phyloP scores from a whole-genome alignment of 2,113 vertebrate genomes.

The Cichladusa arquata region DNA sequence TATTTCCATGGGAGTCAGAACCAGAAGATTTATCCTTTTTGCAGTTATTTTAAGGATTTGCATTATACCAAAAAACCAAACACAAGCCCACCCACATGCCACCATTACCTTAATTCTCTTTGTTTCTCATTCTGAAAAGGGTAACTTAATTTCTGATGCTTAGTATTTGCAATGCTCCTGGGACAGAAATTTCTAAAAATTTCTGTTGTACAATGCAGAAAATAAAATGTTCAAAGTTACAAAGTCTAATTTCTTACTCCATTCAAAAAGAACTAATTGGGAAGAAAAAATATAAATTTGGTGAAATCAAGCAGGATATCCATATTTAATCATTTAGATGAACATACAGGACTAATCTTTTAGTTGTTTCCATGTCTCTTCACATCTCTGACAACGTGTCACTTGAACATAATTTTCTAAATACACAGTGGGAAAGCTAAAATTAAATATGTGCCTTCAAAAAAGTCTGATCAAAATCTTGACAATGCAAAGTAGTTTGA shows the following conservation, averaged over 20 bases:
- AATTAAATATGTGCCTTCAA: not conserved
- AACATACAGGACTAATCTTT: not conserved
- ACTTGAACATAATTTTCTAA: not conserved
- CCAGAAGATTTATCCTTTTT: not conserved
- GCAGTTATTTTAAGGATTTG: not conserved
- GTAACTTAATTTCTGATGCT: not conserved
- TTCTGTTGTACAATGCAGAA: not conserved
- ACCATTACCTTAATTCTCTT: not conserved
- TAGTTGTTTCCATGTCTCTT: not conserved
- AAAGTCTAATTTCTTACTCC: not conserved
- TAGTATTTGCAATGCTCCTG: not conserved
- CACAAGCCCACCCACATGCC: rapidly evolving
- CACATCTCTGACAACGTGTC: not conserved
- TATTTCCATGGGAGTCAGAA: not conserved
- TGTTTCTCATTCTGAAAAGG: not conserved
- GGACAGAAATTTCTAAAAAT: not conserved
- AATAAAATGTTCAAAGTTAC: not conserved
- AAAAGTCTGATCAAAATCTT: not conserved
- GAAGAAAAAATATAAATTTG: not conserved
- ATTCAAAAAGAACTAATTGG: not conserved
- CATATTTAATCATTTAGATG: not conserved
- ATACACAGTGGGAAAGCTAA: not conserved
- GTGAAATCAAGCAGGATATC: not conserved
- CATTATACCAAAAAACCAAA: not conserved
- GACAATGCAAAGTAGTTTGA: not conserved